Evolutionary conservation across 2,113 vertebrate genomes (phyloP).

Genomic region (Osmerus mordax): DNA sequence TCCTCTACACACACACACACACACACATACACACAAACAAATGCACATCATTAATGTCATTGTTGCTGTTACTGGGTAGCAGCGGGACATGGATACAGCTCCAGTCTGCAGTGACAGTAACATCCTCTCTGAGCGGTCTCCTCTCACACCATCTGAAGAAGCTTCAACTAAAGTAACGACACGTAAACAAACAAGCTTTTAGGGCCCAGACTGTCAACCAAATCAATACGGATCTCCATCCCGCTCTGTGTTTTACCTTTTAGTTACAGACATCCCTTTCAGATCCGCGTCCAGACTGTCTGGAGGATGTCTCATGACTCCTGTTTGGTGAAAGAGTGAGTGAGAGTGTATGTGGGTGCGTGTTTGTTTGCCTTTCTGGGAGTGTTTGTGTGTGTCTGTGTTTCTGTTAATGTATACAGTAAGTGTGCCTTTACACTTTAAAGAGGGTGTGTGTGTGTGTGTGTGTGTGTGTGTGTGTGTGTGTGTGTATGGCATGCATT

Average conservation of each 20-base stretch:
- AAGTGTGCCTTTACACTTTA: not conserved
- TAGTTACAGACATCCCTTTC: not conserved
- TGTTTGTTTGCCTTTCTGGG: no score
- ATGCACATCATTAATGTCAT: conserved; percentile 15
- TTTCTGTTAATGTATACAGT: not conserved
- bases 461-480: not conserved
- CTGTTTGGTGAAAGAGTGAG: not conserved
- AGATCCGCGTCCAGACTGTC: no score
- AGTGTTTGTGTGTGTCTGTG: not conserved
- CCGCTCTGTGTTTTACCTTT: conserved; percentile 6
- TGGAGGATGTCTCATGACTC: no score
- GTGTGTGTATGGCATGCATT: not conserved
- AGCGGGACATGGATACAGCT: conserved; percentile 23
- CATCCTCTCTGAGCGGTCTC: not conserved
- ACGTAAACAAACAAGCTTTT: conserved; percentile 28
- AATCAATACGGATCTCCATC: conserved; percentile 24
- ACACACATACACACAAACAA: conserved; percentile 6
- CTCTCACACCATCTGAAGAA: not conserved
- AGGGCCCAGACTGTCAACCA: conserved; percentile 32
- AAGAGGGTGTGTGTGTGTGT: not conserved
- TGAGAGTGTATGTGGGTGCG: not conserved
- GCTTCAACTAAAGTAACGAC: not conserved
- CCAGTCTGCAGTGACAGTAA: conserved; percentile 10
- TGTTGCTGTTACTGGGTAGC: conserved; percentile 24
- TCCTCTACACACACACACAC: conserved; percentile 10